Base-by-base conservation (phyloP, 1,140 invertebrate genomes). In the Nephila pilipes region DNA sequence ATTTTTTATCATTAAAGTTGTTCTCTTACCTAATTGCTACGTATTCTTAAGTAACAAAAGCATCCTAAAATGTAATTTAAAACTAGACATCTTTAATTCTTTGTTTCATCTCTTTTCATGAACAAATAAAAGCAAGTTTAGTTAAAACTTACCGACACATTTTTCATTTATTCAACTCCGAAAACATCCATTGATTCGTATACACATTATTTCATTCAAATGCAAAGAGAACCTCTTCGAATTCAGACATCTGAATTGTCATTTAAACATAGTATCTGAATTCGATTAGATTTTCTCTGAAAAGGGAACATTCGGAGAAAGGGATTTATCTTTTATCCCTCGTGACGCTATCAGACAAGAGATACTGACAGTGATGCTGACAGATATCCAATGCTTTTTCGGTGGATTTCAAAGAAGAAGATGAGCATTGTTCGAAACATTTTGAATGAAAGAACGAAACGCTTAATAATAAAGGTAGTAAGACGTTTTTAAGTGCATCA, bases 281-380 rank as follows among this genome's bases (percentile, higher is more conserved):
- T 75, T 75, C 69, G 69, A 75, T 75, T 75, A 36, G 69, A 36
- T 75, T 75, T 75, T 75, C 69, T 29, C 69, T 75, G 69, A 75
- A 75, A 18, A 32, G 69, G 69, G 32, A 75, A 75, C 5, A 18
- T 5, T 36, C 36, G 25, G 14, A 29, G 69, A 18, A 3, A 75
- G 69, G 69, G 69, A 36, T 36, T 75, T 75, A 75, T 75, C 69
- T 18, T 75, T 75, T 75, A 75, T 75, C 69, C 32, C 69, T 36
- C 14, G 10, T 32, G 69, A 75, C 69, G 69, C n/a, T 32, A 29
- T 18, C 16, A 75, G 69, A 75, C 69, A 75, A 75, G 69, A 32
- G 29, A 32, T 75, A 29, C 16, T 75, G 69, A 36, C 69, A 75
- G 69, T 18, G 29, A 75, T 75, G 65, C 16, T 75, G 69, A 36